phyloP scores from a whole-genome alignment of 2,888 invertebrate species.

The Taenaris catops region DNA sequence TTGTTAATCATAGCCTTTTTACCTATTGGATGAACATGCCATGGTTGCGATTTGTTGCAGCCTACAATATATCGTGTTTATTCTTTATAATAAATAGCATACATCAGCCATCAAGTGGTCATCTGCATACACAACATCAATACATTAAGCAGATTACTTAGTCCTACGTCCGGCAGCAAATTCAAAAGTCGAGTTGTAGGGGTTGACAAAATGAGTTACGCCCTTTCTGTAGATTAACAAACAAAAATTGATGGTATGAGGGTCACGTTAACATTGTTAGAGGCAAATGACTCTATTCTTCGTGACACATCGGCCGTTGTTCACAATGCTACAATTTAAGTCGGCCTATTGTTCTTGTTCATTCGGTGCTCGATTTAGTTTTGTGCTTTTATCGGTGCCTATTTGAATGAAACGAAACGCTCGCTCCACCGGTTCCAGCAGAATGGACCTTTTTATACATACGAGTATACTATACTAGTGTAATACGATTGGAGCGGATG shows the following conservation, averaged over 20 bases:
- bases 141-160: slow-evolving; percentile 60
- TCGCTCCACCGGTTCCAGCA: slow-evolving; percentile 29
- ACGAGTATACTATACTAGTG: too few relatives aligned
- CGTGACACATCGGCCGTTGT: slow-evolving; percentile 47
- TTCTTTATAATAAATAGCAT: too few relatives aligned
- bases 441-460: slow-evolving; percentile 15
- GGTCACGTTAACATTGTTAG: slow-evolving; percentile 75
- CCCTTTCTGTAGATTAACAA: slow-evolving; percentile 79
- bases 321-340: slow-evolving; percentile 71
- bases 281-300: slow-evolving; percentile 77
- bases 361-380: slow-evolving; percentile 61
- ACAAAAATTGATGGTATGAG: slow-evolving; percentile 77
- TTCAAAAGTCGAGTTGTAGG: slow-evolving; percentile 42
- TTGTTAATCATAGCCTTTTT: too few relatives aligned
- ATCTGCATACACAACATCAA: slow-evolving; percentile 46
- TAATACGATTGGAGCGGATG: too few relatives aligned
- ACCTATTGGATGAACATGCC: too few relatives aligned
- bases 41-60: too few relatives aligned
- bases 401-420: slow-evolving; percentile 39
- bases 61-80: too few relatives aligned
- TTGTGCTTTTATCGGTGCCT: slow-evolving; percentile 61
- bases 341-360: slow-evolving; percentile 64
- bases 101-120: slow-evolving; percentile 14
- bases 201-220: slow-evolving; percentile 78
- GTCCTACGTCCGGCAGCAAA: slow-evolving; percentile 51